These are phyloP conservation scores for Spinibarbus caldwelli DNA, from an alignment of 2,797 vertebrate species.

Conservation along the genomic window DNA sequence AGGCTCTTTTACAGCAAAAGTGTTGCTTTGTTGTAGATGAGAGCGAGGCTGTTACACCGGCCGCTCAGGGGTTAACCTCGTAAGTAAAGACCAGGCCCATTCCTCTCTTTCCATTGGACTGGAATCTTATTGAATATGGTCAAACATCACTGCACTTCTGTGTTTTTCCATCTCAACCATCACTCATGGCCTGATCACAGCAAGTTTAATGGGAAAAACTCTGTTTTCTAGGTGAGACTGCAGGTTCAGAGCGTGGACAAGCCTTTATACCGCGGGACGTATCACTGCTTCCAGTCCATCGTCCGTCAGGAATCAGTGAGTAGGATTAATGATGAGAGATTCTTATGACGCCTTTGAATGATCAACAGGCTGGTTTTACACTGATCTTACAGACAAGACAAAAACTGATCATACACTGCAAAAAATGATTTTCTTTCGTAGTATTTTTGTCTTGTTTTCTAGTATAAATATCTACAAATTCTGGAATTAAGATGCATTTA, in stretches of 20 bases:
- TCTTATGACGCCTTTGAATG: neutral
- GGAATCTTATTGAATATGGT: conserved; percentile 39
- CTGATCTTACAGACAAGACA: too few relatives aligned
- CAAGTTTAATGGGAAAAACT: conserved; percentile 45
- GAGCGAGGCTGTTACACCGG: conserved; percentile 87
- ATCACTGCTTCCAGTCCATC: conserved; percentile 86
- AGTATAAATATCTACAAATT: too few relatives aligned
- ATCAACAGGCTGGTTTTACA: too few relatives aligned
- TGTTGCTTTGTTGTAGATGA: conserved; percentile 97
- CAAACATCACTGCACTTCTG: neutral
- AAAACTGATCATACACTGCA: too few relatives aligned
- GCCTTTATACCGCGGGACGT: conserved; percentile 83
- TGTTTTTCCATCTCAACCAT: neutral
- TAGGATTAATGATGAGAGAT: conserved; percentile 44
- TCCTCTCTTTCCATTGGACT: conserved; percentile 80
- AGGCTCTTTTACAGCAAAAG: conserved; percentile 90
- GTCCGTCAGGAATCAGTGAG: conserved; percentile 85
- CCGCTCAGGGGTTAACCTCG: conserved; percentile 90
- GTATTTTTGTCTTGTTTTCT: too few relatives aligned
- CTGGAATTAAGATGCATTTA: too few relatives aligned
- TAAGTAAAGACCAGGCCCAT: conserved; percentile 92
- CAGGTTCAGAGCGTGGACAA: conserved; percentile 84
- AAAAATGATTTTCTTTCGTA: too few relatives aligned
- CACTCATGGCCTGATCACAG: neutral
- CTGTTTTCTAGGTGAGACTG: conserved; percentile 81